Evolutionary conservation across 1,140 invertebrate genomes (phyloP).

Genomic region (Myzus persicae): DNA sequence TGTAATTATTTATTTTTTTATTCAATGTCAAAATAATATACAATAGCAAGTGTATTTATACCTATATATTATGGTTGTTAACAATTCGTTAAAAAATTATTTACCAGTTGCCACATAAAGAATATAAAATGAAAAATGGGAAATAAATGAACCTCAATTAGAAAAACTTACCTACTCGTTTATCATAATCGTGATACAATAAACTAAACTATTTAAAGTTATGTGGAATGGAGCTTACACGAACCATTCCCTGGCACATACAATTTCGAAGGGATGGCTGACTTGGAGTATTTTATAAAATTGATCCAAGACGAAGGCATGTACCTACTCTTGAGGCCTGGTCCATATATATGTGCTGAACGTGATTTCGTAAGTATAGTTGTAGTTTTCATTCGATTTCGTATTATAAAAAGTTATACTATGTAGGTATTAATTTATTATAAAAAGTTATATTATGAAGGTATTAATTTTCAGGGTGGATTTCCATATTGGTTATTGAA

Average conservation of each 20-base stretch:
- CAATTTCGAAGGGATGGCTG: conserved; percentile 79
- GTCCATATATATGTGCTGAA: conserved; percentile 93
- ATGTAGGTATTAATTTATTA: conserved; percentile 58
- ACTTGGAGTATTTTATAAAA: conserved; percentile 79
- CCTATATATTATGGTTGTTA: background rate
- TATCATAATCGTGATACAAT: background rate
- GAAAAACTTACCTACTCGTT: no score
- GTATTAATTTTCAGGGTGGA: conserved; percentile 73
- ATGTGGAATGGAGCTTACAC: conserved; percentile 93
- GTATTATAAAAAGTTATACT: background rate
- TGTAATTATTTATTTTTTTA: background rate
- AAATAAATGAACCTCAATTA: background rate
- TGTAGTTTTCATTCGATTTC: background rate
- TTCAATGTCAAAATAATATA: background rate
- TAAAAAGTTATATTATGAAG: background rate
- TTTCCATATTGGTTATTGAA: conserved; percentile 83
- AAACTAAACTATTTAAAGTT: conserved; percentile 69
- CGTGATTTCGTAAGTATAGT: conserved; percentile 73
- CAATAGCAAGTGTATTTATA: no score
- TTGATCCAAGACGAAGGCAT: conserved; percentile 82
- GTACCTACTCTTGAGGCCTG: conserved; percentile 84
- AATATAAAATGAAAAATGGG: background rate
- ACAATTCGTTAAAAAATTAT: background rate
- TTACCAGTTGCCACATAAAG: background rate
- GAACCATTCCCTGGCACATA: conserved; percentile 77